phyloP scores from a whole-genome alignment of 2,888 invertebrate genomes.

The Atethmia centrago region DNA sequence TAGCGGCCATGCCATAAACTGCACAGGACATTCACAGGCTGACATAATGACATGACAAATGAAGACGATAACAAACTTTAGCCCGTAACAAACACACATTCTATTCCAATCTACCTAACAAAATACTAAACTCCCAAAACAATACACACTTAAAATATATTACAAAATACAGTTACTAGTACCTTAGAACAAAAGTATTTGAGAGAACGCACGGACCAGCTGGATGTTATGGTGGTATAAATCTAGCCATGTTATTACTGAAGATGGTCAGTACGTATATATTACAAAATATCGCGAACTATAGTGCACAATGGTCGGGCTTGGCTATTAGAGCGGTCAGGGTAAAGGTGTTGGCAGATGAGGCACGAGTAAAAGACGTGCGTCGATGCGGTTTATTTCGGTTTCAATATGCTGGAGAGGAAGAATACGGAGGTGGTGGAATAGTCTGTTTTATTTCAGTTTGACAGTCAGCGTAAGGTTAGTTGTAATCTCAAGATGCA shows the following conservation, averaged over 20 bases:
- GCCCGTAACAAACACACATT: background rate
- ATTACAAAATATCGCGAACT: constrained; percentile 64
- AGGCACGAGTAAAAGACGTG: background rate
- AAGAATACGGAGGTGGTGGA: background rate
- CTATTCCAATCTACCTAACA: background rate
- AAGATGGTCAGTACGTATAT: constrained; percentile 61
- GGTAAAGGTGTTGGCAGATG: constrained; percentile 35
- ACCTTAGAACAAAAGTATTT: constrained; percentile 44
- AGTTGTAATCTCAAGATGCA: background rate
- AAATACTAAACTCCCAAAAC: constrained; percentile 16
- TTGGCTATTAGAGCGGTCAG: constrained; percentile 65
- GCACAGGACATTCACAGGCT: background rate
- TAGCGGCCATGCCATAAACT: background rate
- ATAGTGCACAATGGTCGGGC: constrained; percentile 64
- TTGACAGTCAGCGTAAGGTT: background rate
- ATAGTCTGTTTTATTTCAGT: background rate
- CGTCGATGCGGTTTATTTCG: background rate
- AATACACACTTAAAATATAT: constrained; percentile 42
- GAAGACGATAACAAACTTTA: background rate
- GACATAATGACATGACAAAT: background rate
- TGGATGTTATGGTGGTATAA: constrained; percentile 56
- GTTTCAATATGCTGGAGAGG: background rate
- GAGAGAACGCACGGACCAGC: constrained; percentile 19
- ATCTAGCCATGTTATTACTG: constrained; percentile 65
- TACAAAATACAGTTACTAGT: constrained; percentile 53